Conservation (phyloP, 2,113 vertebrate species). For the Oreochromis niloticus region DNA sequence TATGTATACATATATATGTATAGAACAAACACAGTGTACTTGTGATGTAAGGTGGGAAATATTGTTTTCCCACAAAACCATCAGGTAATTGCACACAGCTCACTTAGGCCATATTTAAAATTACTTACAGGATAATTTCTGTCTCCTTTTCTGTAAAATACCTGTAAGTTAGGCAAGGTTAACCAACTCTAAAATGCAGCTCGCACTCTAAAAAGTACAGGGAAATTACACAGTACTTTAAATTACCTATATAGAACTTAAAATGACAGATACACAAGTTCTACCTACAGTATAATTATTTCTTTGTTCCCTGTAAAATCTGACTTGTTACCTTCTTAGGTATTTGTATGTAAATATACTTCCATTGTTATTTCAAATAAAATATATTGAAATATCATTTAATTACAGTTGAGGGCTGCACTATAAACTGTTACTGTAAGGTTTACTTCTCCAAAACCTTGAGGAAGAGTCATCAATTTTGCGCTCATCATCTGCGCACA, state of each 20-base stretch:
- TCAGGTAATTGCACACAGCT: neutral
- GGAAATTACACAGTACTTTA: neutral
- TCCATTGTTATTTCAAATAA: neutral
- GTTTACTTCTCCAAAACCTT: neutral
- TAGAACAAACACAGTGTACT: no score
- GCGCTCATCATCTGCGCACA: neutral
- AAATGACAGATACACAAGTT: neutral
- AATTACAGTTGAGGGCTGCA: neutral
- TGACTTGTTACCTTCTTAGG: neutral
- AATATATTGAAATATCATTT: neutral
- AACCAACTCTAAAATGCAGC: neutral
- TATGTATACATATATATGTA: no score
- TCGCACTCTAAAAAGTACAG: neutral
- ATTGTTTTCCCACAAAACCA: neutral
- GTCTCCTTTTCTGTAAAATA: neutral
- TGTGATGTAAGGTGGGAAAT: no score
- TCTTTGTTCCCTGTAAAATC: neutral
- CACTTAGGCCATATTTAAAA: neutral
- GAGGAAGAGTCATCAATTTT: accelerated
- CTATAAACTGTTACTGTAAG: neutral
- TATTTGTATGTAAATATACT: neutral
- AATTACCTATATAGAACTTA: neutral
- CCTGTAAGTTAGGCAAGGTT: neutral
- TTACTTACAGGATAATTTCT: neutral
- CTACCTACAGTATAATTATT: neutral